Evolutionary conservation across 2,113 vertebrate species (phyloP), one percentile per base, ranked within the genome.

Genomic region (Cryptotis parvus): DNA sequence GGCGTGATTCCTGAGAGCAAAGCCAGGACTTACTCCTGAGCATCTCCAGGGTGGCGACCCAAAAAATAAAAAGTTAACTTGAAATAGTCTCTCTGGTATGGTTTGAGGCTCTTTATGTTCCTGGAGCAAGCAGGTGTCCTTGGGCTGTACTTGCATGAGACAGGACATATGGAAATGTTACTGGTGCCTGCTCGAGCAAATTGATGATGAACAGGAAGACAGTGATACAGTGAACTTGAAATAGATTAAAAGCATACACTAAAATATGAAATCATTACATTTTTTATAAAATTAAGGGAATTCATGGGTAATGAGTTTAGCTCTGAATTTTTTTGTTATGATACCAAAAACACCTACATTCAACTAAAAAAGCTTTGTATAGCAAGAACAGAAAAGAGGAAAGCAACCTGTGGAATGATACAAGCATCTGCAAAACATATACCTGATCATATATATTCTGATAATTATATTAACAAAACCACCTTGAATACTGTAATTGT

Each of bases 221-320:
- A n/a, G n/a, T n/a, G n/a, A n/a, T n/a, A n/a, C n/a, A 80, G 22
- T 61, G 72, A 80, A 80, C 4, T 80, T 89, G 66, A 70, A 31
- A 65, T 49, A 7, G 11, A 63, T 73, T 73, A 16, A 73, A 89
- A 2, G 63, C 16, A 63, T 63, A 29, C 29, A 65, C 29, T 89
- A 72, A 89, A 11, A 81, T 12, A 29, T 82, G 69, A 82, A 39
- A 49, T 14, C 26, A 74, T 26, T 82, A 39, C 18, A 74, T n/a
- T n/a, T n/a, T n/a, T n/a, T n/a, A 49, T 26, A 63, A 73, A 89
- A 37, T 12, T 22, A 3, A 24, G 18, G 18, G 33, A 29, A 11
- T 63, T 12, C 18, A 35, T 74, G 63, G 55, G 49, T 52, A 49
- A 6, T 45, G n/a, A 26, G 39, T n/a, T 73, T 74, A n/a, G 22